Evolutionary conservation across 2,888 invertebrate genomes (phyloP), one percentile per base, ranked within the genome.

Genomic region (Apantesis nais): DNA sequence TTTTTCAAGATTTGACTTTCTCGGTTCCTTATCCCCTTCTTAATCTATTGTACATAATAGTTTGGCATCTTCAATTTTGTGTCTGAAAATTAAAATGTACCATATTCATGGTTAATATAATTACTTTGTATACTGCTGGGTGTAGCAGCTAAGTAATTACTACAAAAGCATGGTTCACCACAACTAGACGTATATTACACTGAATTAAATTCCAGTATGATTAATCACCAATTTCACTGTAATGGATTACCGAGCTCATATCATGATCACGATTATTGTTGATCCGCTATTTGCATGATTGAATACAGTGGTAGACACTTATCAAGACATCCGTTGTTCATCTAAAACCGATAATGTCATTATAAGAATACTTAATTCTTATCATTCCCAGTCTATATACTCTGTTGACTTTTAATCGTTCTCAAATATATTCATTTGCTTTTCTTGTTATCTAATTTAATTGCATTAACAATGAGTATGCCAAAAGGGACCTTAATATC

Each of bases 191-290:
- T 41, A 31, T 39, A 55, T 62, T 31, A 44, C 41, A 63, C 39
- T 41, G 25, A 68, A 63, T 58, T 58, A 64, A 58, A 64, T 64
- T 63, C 14, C 52, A 60, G 58, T 60, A 68, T 68, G 64, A 64
- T 68, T 68, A 68, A 68, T 68, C 37, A 68, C 64, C 62, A 39
- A 68, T 68, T 64, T 68, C 16, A 41, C 12, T 67, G 62, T 48
- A 44, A 37, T 62, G 25, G 62, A 34, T 62, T 67, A 62, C 48
- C 19, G 39, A 29, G 52, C n/a, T 52, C 34, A n/a, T 58, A 58
- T 31, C 64, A 34, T 58, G 39, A 29, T 39, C 64, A 34, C 66
- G 39, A 29, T 39, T 66, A 66, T 66, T 39, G 25, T 55, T 66
- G 37, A 9, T 11, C 25, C 9, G 55, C 55, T 58, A 66, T 66